Evolutionary conservation across 2,797 vertebrate species (phyloP), one percentile per base, ranked within the genome.

Genomic region (Platalea minor): DNA sequence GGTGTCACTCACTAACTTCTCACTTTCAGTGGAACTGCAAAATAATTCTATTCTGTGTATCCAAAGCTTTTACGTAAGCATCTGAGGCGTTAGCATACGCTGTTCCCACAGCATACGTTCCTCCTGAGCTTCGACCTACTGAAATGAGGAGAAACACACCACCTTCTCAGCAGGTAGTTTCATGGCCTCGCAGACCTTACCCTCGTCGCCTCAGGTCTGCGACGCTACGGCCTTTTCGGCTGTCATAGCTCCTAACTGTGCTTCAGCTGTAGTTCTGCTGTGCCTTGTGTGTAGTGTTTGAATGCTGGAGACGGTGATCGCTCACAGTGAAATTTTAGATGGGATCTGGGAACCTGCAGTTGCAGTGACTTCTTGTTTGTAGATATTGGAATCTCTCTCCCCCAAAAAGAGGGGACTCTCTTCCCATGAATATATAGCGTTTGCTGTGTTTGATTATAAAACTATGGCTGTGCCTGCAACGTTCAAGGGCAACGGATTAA

Each of bases 1-100:
- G 0, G 9, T 20, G 14, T 8, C 4, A 2, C 25, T 81, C 9
- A 0, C 8, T 14, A 1, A 5, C 7, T 35, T n/a, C 11, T 9
- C 29, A 16, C 33, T 68, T 23, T 24, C 33, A 4, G 1, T 37
- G 13, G 20, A 39, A 70, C 5, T 15, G 29, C 15, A 31, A 8
- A 54, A 21, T 46, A 33, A 39, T 16, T 46, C 13, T 3, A 0
- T 46, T 77, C 25, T 0, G 0, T 3, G 12, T 16, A 29, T 10
- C 25, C 26, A n/a, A 51, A 77, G n/a, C 21, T 43, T 37, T 60
- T n/a, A 31, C 15, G 28, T 24, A 26, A 46, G 39, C 7, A 4
- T 8, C 39, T n/a, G 24, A 69, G 37, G 11, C 18, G 56, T 53
- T 59, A n/a, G 17, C 13, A 2, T 2, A 2, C 5, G 17, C 61